Conservation (phyloP, 2,113 vertebrate species). For the Dicrurus megarhynchus region DNA sequence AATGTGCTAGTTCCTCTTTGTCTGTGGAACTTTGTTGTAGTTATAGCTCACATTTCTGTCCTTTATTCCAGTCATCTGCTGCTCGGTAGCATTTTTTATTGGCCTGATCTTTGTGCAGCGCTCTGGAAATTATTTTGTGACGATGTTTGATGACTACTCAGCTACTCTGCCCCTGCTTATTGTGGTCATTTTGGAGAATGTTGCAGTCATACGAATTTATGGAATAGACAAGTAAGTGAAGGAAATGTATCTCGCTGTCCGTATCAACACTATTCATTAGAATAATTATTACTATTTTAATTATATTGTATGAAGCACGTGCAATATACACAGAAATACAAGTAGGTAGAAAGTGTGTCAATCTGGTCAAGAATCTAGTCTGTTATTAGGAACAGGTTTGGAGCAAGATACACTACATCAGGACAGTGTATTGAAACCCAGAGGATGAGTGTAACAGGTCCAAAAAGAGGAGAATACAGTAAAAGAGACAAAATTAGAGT, state of each 20-base stretch:
- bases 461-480: neutral
- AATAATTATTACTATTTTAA: neutral
- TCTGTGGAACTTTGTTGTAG: neutral
- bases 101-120: slow-evolving; percentile 94
- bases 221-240: slow-evolving; percentile 90
- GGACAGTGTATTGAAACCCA: neutral
- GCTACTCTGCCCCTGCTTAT: slow-evolving; percentile 93
- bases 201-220: slow-evolving; percentile 90
- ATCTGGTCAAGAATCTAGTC: neutral
- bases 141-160: slow-evolving; percentile 98
- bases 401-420: neutral
- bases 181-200: slow-evolving; percentile 91
- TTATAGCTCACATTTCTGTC: neutral
- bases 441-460: neutral
- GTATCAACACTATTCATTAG: neutral
- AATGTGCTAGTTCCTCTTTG: neutral
- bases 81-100: slow-evolving; percentile 87
- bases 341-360: neutral
- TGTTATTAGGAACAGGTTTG: neutral
- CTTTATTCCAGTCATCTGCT: slow-evolving; percentile 84
- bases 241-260: neutral
- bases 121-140: slow-evolving; percentile 96
- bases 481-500: neutral
- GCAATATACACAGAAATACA: neutral
- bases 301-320: neutral